These are phyloP conservation scores for Ascidia mentula DNA, from an alignment of 23 tunicate species.

Conservation along the genomic window DNA sequence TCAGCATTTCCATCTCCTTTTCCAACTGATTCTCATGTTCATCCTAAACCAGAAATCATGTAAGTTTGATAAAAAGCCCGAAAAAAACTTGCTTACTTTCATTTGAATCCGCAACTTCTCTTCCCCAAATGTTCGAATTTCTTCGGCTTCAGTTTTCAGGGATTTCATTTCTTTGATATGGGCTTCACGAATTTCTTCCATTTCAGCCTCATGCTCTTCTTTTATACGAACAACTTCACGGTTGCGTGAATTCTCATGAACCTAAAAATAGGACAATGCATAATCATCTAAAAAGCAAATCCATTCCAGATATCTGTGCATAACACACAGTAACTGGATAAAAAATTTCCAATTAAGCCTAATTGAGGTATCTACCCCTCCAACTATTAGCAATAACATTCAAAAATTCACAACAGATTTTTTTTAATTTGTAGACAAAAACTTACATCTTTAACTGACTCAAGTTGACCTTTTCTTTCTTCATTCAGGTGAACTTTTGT, in stretches of 20 bases:
- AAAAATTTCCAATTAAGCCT: no score
- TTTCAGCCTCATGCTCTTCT: conserved; percentile 60
- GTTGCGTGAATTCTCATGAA: conserved; percentile 69
- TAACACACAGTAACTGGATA: no score
- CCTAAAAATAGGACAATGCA: conserved; percentile 16
- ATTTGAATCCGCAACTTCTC: conserved; percentile 61
- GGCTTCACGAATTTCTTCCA: conserved; percentile 31
- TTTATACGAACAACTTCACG: conserved; percentile 58
- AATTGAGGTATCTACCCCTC: no score
- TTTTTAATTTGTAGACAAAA: no score
- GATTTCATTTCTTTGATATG: conserved; percentile 41
- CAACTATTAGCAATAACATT: no score
- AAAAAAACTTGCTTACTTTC: conserved; percentile 20
- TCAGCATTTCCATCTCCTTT: conserved; percentile 31
- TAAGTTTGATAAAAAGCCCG: neutral
- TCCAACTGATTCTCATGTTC: conserved; percentile 53
- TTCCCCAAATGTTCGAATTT: conserved; percentile 43
- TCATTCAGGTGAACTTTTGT: conserved; percentile 40
- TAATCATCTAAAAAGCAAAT: neutral
- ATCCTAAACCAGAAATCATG: conserved; percentile 30
- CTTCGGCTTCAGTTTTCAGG: conserved; percentile 45
- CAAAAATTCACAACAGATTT: no score
- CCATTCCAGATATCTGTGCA: no score
- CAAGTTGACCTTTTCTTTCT: conserved; percentile 62
- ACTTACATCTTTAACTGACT: conserved; percentile 86